Base-by-base conservation (phyloP, 2,888 invertebrate genomes). In the Epinotia ramella region DNA sequence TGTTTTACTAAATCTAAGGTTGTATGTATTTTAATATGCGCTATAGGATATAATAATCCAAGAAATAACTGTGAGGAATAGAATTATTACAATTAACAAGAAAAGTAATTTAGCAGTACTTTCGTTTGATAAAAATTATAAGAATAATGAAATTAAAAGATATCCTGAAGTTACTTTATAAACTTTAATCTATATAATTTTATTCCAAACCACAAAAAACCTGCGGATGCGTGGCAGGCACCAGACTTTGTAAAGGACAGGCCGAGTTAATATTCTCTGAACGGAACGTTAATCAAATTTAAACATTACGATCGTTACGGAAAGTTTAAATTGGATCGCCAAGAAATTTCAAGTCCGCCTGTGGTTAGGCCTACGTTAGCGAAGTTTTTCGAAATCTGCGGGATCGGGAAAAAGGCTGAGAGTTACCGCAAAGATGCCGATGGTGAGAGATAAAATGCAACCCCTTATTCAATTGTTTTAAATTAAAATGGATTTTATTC, bases 281-380 rank as follows among this genome's bases (percentile, higher is more conserved):
- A 40, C 57, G 57, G 1, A 40, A 20, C 57, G 59, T 68, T 68
- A 59, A 68, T 68, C 40, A 68, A 68, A 68, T 68, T 59, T 59
- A 24, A 68, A 68, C 68, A 59, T 68, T 59, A 59, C 68, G 68
- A 44, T 59, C 44, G 44, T 68, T 24, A 59, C 59, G 24, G 33
- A 59, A 68, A 68, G 57, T 68, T 68, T 57, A 59, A 68, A 68
- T 68, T 68, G 59, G 44, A 44, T 59, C 44, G 59, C 40, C 44
- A 44, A 59, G 44, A 68, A 62, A 68, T 68, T 9, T 44, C 33
- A 57, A 68, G 68, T 24, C 59, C 40, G 56, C 9, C 28, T 53
- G 57, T 59, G 68, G 59, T 20, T 59, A 40, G 56, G 28, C 33
- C 16, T 67, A 40, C 59, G 57, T 68, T 68, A 1, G 53, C 1